Conservation (phyloP, 2,888 invertebrate species). For the Anorthoa munda region DNA sequence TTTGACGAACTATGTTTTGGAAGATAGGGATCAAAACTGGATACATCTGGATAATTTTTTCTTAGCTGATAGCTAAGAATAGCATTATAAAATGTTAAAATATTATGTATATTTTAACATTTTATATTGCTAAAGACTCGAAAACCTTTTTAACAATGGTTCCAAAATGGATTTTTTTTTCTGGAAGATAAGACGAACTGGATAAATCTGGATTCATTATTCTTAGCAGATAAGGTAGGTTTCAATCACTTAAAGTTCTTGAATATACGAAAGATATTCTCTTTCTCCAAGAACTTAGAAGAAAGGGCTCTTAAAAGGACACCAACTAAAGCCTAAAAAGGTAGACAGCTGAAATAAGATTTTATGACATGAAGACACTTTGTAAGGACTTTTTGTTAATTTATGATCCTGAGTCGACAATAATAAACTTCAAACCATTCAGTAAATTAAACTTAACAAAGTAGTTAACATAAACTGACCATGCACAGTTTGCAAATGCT, state of each 20-base stretch:
- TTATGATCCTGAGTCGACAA: background rate
- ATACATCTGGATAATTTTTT: background rate
- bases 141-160: no score
- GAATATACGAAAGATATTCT: background rate
- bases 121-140: no score
- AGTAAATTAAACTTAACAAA: slow-evolving; percentile 18
- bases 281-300: background rate
- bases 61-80: background rate
- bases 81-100: no score
- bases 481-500: background rate
- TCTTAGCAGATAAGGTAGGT: no score
- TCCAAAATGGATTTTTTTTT: background rate
- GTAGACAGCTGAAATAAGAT: background rate
- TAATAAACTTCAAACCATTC: background rate
- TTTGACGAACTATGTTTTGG: slow-evolving; percentile 41
- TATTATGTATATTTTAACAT: no score
- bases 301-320: background rate
- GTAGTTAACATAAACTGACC: background rate
- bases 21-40: slow-evolving; percentile 8
- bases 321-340: background rate
- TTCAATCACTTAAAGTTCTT: background rate
- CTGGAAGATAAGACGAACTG: slow-evolving; percentile 34
- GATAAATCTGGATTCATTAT: background rate
- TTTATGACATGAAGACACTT: slow-evolving; percentile 11
- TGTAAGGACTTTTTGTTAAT: background rate